Conservation (phyloP, 2,113 vertebrate genomes). For the Cisticola juncidis region DNA sequence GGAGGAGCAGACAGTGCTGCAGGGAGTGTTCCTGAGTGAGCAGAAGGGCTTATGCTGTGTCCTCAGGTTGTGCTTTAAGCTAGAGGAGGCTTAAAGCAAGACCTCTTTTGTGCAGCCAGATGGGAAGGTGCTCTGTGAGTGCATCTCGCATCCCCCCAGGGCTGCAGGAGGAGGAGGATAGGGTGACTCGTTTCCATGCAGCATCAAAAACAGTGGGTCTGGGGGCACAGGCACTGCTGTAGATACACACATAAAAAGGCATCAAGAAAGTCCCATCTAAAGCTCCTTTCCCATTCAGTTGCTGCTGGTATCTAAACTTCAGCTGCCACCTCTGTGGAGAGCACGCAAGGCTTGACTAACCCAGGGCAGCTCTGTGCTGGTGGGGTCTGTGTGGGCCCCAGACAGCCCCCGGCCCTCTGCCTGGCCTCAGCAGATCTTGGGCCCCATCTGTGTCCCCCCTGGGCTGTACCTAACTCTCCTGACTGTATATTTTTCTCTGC, state of each 20-base stretch:
- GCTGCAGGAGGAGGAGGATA: background rate
- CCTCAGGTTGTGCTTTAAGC: background rate
- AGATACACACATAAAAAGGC: background rate
- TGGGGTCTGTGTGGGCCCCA: rapidly evolving
- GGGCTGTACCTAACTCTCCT: background rate
- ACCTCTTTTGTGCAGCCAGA: background rate
- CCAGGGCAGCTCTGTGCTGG: background rate
- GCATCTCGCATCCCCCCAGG: background rate
- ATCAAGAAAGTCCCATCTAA: background rate
- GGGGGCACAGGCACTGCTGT: background rate
- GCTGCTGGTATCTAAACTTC: background rate
- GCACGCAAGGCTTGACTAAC: conserved; percentile 52
- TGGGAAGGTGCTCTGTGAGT: background rate
- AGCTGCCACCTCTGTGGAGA: background rate
- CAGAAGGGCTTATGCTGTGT: background rate
- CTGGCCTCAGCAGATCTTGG: background rate
- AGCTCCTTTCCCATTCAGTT: background rate
- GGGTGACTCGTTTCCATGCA: background rate
- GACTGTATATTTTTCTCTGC: background rate
- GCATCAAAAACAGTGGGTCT: rapidly evolving
- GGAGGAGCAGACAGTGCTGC: background rate
- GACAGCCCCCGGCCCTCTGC: rapidly evolving
- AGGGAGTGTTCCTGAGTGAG: background rate
- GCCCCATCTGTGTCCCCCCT: rapidly evolving
- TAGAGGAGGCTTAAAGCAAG: background rate